Conservation (phyloP, 2,888 invertebrate genomes). For the Geotrupes spiniger region DNA sequence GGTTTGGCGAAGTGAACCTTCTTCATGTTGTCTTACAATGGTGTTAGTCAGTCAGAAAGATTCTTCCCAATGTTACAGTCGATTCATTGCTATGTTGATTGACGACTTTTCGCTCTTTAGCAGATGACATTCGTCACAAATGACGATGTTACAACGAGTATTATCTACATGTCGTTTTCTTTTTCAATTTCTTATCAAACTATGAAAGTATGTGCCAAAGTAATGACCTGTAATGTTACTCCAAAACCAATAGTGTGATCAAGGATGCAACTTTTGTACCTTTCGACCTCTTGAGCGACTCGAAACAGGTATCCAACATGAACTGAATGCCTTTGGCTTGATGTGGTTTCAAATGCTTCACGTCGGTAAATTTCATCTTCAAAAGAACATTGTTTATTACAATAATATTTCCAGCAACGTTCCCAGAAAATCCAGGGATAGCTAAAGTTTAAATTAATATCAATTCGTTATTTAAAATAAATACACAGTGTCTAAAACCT, state of each 20-base stretch:
- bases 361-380: too few relatives aligned
- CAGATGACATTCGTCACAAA: conserved; percentile 97
- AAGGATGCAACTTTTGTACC: conserved; percentile 76
- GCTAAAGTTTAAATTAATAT: too few relatives aligned
- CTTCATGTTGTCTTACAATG: conserved; percentile 93
- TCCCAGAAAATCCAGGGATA: too few relatives aligned
- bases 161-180: conserved; percentile 68
- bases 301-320: conserved; percentile 93
- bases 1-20: conserved; percentile 99
- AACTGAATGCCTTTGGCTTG: conserved; percentile 87
- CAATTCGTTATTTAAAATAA: too few relatives aligned
- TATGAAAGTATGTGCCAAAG: conserved; percentile 84
- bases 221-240: conserved; percentile 87
- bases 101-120: conserved; percentile 92
- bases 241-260: conserved; percentile 98
- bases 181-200: conserved; percentile 58
- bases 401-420: too few relatives aligned
- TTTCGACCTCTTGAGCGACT: conserved; percentile 74
- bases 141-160: conserved; percentile 91
- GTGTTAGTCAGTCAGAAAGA: conserved; percentile 97
- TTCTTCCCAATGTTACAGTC: conserved; percentile 80
- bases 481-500: too few relatives aligned
- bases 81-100: conserved; percentile 82
- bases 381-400: too few relatives aligned
- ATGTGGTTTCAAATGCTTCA: conserved; percentile 90